Conservation (phyloP, 2,888 invertebrate species). For the Gymnoscelis rufifasciata region DNA sequence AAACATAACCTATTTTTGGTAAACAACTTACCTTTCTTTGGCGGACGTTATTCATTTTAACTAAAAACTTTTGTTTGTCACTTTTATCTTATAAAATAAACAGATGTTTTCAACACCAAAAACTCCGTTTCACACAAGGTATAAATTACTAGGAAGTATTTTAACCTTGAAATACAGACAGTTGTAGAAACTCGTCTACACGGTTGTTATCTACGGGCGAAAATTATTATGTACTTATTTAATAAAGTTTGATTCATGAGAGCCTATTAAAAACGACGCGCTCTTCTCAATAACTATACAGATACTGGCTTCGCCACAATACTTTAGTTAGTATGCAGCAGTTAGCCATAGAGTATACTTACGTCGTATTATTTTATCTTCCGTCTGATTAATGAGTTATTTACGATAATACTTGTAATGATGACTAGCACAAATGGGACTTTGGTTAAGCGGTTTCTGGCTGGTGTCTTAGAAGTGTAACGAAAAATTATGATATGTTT, state of each 20-base stretch:
- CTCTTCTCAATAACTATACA: not conserved
- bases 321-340: no score
- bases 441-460: no score
- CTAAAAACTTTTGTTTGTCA: no score
- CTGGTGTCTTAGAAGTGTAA: no score
- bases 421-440: not conserved
- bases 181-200: no score
- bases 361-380: not conserved
- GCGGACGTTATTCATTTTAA: slow-evolving; percentile 25
- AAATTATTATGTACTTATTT: not conserved
- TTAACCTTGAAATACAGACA: slow-evolving; percentile 1
- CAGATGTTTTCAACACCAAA: no score
- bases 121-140: no score
- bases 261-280: not conserved
- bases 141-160: not conserved
- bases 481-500: no score
- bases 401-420: not conserved
- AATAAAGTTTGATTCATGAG: no score
- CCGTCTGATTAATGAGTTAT: not conserved
- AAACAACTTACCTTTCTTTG: slow-evolving; percentile 52
- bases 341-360: not conserved
- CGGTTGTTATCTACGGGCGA: not conserved
- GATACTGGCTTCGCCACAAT: slow-evolving; percentile 2
- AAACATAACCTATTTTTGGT: not conserved
- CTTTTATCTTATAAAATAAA: no score